Base-by-base conservation (phyloP, 2,113 vertebrate genomes). In the Corythaixoides concolor region DNA sequence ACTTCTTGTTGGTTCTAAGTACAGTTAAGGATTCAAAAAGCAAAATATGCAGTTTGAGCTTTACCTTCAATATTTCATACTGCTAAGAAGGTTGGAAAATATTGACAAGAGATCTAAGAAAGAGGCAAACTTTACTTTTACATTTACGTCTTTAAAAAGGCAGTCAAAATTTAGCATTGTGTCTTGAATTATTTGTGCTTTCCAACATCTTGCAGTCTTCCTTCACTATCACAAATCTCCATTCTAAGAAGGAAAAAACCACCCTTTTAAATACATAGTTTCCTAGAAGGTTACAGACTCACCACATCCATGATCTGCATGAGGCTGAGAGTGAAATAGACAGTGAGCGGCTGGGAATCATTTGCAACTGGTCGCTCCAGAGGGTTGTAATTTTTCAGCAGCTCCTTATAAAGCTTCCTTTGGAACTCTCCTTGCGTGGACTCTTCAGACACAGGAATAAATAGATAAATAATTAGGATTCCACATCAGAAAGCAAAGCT, bases 271-370 rank as follows among this genome's bases (percentile, higher is more conserved):
- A 73, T 15, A 66, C 55, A 64, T 9, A 58, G 23, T 66, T 86
- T 93, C 58, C 45, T 82, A 18, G 28, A 39, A 72, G 63, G 21
- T 66, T 60, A 32, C 17, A 86, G 47, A 98, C 98, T 96, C 95
- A 99, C 99, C 99, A 99, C 99, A 69, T 99, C 99, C 98, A 99
- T 99, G 96, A 99, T 99, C 98, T 99, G 99, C 98, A 98, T 98
- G 82, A 99, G 98, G 93, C 96, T 99, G 76, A 99, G 96, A 49
- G 98, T 98, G 93, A 99, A 98, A 68, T 98, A 96, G 37, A 99
- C 99, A 0, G 98, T 99, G 84, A 99, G 99, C 0, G 98, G 97
- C 62, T 99, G 98, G 22, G 99, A 99, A 89, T 99, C 99, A 59
- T 99, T 99, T 76, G 93, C 97, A 78, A 99, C 99, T 0, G 99